phyloP scores from a whole-genome alignment of 2,888 invertebrate genomes.

The Drosophila affinis region DNA sequence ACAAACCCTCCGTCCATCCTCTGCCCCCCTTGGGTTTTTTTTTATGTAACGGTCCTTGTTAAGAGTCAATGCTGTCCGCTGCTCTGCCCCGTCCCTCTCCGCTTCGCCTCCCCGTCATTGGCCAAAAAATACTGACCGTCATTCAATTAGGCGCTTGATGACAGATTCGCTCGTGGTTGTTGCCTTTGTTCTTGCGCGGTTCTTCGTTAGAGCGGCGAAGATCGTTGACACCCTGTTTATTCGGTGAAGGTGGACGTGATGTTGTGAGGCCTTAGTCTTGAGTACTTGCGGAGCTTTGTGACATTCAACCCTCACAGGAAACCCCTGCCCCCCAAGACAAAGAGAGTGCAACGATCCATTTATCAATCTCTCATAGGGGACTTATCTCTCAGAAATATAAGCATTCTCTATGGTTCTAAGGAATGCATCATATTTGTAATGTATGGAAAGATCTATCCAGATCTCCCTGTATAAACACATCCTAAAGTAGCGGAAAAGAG shows the following conservation, averaged over 20 bases:
- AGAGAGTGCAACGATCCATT: no score
- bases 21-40: constrained; percentile 6
- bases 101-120: constrained; percentile 10
- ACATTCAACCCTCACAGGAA: no score
- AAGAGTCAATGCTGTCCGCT: constrained; percentile 47
- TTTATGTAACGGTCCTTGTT: constrained; percentile 74
- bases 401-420: no score
- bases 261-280: no score
- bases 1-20: constrained; percentile 10
- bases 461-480: no score
- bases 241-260: no score
- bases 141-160: constrained; percentile 25
- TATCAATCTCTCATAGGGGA: no score
- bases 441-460: no score
- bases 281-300: no score
- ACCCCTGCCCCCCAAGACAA: no score
- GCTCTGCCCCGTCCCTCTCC: constrained; percentile 12
- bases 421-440: no score
- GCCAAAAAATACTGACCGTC: constrained; percentile 29
- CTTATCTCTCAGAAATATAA: no score
- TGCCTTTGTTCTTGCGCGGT: constrained; percentile 8
- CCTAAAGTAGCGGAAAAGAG: not conserved
- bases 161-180: constrained; percentile 4
- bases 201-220: not conserved
- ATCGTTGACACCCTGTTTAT: constrained; percentile 1